Evolutionary conservation across 1,140 invertebrate species (phyloP), one percentile per base, ranked within the genome.

Genomic region (Sarcophaga peregrina): DNA sequence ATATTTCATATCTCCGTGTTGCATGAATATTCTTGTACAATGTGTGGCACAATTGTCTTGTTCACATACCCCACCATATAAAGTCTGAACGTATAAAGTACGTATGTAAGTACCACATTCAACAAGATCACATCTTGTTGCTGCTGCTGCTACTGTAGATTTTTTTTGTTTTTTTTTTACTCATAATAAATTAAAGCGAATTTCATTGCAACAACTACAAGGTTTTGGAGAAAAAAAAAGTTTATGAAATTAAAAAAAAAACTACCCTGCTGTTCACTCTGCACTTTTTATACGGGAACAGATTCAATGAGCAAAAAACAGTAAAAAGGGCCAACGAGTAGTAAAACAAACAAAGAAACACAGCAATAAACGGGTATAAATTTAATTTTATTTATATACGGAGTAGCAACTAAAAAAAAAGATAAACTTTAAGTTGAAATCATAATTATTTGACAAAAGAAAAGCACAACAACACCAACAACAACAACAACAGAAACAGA

Each of bases 121-220:
- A 58, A 58, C 54, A 58, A 13, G 54, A 58, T 58, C 54, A 58
- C 54, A 13, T 13, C 54, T n/a, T 58, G 54, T 58, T 58, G 15
- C 13, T 58, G 11, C 25, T 37, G 25, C 25, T 37, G 25, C 25
- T 37, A 4, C 25, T 58, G 15, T n/a, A 4, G 15, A 6, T 58
- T 58, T 52, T 52, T 13, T 50, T 6, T 8, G 10, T 58, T 58
- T 15, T 58, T 58, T 58, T n/a, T 58, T 58, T 15, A 15, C 54
- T 58, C 54, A 58, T 58, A 58, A 58, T 58, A 58, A 58, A 58
- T 58, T 58, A 58, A 37, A 58, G 54, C 11, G 15, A 58, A 58
- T n/a, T 58, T 58, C 54, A 58, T 58, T 58, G 54, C 54, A 58
- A 58, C 54, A 58, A 58, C 54, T 58, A 58, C 54, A 58, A 58